Evolutionary conservation across 2,888 invertebrate species (phyloP).

Genomic region (Ichneumoninae sp.): DNA sequence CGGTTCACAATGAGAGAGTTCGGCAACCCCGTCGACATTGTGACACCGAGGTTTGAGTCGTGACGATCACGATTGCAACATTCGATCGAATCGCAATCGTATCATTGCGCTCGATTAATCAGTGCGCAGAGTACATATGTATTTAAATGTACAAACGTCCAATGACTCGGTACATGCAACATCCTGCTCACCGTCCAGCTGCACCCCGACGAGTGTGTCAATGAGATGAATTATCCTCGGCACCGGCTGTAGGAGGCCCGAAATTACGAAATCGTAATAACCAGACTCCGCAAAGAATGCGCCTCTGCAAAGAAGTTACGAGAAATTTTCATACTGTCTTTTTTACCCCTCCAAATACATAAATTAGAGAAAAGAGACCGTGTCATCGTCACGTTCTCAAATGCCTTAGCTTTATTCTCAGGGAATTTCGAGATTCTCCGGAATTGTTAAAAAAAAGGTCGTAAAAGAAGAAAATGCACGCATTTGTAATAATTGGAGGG

Average conservation of each 20-base stretch:
- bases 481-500: background rate
- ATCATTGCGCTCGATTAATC: constrained; percentile 38
- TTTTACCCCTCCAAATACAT: too few species aligned
- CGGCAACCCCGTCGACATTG: constrained; percentile 5
- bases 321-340: constrained; percentile 14
- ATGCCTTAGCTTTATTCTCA: too few species aligned
- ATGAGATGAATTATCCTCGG: constrained; percentile 33
- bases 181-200: constrained; percentile 40
- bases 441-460: background rate
- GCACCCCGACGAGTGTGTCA: constrained; percentile 15
- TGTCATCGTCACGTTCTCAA: too few species aligned
- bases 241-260: background rate
- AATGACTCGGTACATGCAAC: constrained; percentile 46
- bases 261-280: constrained; percentile 39
- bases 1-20: background rate
- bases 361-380: too few species aligned
- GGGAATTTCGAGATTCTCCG: background rate
- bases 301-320: background rate
- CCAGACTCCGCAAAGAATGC: background rate
- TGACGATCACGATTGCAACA: background rate
- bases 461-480: constrained; percentile 1
- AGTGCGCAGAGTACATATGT: constrained; percentile 4
- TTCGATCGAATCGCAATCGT: constrained; percentile 19
- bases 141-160: constrained; percentile 1
- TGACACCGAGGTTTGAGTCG: constrained; percentile 2